These are phyloP conservation scores for Deroplatys truncata DNA, from an alignment of 2,888 invertebrate species.

Conservation along the genomic window DNA sequence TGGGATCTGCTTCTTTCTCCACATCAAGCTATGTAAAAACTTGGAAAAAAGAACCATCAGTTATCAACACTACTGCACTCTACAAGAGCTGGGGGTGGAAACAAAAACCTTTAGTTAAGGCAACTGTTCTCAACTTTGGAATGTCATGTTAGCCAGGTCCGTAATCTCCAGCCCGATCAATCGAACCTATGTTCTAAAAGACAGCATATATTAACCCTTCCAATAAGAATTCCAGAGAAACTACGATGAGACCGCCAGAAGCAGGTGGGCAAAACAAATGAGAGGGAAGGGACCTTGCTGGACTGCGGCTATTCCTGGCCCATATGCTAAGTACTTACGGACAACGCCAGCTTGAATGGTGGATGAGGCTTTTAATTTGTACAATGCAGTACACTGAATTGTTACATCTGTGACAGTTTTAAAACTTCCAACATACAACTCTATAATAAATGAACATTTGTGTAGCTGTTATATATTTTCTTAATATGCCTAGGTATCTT, in stretches of 20 bases:
- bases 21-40: conserved; percentile 31
- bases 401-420: conserved; percentile 31
- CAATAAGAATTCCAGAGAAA: neutral
- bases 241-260: neutral
- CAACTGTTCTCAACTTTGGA: conserved; percentile 33
- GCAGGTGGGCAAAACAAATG: neutral
- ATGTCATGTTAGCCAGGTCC: conserved; percentile 27
- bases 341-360: conserved; percentile 24
- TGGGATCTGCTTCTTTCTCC: conserved; percentile 26
- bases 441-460: conserved; percentile 32
- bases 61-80: conserved; percentile 23
- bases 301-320: conserved; percentile 16
- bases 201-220: neutral
- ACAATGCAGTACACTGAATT: conserved; percentile 31
- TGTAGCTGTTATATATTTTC: conserved; percentile 19
- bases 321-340: conserved; percentile 15
- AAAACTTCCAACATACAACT: conserved; percentile 32
- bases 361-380: conserved; percentile 26
- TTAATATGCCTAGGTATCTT: conserved; percentile 18
- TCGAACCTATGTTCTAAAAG: neutral
- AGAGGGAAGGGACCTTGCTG: conserved; percentile 15
- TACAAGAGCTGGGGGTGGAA: conserved; percentile 17
- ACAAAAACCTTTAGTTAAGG: conserved; percentile 31
- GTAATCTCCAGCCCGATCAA: conserved; percentile 15
- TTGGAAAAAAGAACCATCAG: conserved; percentile 12